A percentile compares a stretch with the other conserved stretches of the same genome.
Evolutionary conservation across 2,113 vertebrate species (phyloP).

Genomic region (Oryzias javanicus): DNA sequence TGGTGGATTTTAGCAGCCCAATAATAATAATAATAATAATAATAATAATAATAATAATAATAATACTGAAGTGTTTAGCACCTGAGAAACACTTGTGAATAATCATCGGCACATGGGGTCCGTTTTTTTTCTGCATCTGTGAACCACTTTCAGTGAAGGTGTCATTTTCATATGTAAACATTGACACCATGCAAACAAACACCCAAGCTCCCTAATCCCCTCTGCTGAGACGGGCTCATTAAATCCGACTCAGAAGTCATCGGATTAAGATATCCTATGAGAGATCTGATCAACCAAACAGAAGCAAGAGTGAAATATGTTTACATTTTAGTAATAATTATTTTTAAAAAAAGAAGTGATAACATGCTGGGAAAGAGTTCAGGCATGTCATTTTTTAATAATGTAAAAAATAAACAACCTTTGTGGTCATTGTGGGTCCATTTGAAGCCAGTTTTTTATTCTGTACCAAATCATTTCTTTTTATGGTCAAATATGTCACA

Average conservation of each 20-base stretch:
- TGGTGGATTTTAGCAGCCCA: no score
- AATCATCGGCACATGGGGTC: constrained; percentile 7
- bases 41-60: background rate
- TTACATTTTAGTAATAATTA: background rate
- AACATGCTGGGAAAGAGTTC: background rate
- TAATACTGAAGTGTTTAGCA: constrained; percentile 26
- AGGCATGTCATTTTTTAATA: background rate
- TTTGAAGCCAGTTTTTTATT: no score
- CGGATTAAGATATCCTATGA: constrained; percentile 45
- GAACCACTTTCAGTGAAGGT: no score
- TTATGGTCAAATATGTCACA: no score
- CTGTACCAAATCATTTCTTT: no score
- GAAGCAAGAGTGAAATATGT: constrained; percentile 35
- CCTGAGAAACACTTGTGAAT: constrained; percentile 19
- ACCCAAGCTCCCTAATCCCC: background rate
- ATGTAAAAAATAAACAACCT: no score
- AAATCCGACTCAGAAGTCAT: constrained; percentile 61
- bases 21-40: background rate
- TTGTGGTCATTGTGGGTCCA: no score
- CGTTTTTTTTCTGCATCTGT: constrained; percentile 17
- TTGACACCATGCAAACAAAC: background rate
- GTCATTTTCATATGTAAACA: background rate
- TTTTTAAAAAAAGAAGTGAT: no score
- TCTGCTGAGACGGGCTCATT: constrained; percentile 44
- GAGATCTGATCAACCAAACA: constrained; percentile 34